Conservation (phyloP, 2,113 vertebrate species). For the Bos taurus region DNA sequence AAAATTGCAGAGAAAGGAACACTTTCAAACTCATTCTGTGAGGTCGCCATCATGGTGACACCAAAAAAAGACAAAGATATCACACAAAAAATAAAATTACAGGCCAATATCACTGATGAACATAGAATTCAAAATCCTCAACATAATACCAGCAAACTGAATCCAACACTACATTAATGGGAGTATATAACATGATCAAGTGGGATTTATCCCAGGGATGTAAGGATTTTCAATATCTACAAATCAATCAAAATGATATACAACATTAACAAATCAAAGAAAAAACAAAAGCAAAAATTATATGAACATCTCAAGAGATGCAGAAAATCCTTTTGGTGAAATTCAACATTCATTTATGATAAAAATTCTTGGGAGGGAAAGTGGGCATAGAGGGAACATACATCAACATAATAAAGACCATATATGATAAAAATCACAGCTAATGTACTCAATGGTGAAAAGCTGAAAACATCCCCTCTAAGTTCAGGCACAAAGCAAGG, state of each 20-base stretch:
- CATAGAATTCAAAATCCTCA: background rate
- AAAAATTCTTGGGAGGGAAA: background rate
- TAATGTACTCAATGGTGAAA: background rate
- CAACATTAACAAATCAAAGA: background rate
- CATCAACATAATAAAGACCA: background rate
- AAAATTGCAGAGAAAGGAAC: background rate
- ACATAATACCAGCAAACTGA: background rate
- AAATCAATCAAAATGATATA: background rate
- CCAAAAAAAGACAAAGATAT: background rate
- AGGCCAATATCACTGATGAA: background rate
- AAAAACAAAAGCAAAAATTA: background rate
- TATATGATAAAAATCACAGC: background rate
- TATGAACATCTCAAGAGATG: background rate
- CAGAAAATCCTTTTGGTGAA: background rate
- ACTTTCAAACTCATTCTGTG: background rate
- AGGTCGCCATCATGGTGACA: rapidly evolving
- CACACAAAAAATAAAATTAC: background rate
- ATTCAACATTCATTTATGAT: background rate
- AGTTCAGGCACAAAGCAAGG: background rate
- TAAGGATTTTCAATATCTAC: background rate
- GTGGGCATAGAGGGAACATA: no score
- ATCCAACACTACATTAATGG: background rate
- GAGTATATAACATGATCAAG: background rate
- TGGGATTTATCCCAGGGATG: background rate
- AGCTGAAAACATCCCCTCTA: background rate